Percentiles rank a stretch among this genome's conserved stretches.
phyloP scores from a whole-genome alignment of 2,888 invertebrate genomes.

The Aelia acuminata region DNA sequence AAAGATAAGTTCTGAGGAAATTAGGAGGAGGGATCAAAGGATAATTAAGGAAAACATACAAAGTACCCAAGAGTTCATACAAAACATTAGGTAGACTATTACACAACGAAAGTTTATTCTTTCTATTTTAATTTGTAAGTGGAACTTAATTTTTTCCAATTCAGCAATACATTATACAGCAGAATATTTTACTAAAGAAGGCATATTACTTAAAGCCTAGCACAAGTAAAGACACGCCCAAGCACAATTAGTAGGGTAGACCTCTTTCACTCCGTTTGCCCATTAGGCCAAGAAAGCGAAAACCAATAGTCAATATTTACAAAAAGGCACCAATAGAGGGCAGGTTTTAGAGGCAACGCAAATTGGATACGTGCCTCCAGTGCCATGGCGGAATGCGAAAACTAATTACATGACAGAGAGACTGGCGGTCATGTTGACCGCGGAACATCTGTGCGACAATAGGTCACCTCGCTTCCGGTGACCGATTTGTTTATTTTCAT shows the following conservation, averaged over 20 bases:
- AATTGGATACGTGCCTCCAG: slow-evolving; percentile 28
- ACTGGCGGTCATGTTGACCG: slow-evolving; percentile 6
- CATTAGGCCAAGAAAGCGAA: slow-evolving; percentile 41
- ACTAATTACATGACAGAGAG: slow-evolving; percentile 19
- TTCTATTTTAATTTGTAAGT: too few relatives aligned
- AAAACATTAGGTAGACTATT: too few relatives aligned
- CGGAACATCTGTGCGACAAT: not conserved
- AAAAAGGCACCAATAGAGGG: not conserved
- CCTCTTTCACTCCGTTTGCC: slow-evolving; percentile 19
- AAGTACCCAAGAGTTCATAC: too few relatives aligned
- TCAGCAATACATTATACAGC: not conserved
- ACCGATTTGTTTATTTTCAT: not conserved
- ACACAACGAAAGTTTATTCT: too few relatives aligned
- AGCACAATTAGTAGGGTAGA: not conserved
- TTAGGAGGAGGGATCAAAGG: too few relatives aligned
- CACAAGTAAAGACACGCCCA: not conserved
- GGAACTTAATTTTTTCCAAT: too few relatives aligned
- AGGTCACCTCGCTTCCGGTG: not conserved
- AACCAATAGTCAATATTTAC: slow-evolving; percentile 26
- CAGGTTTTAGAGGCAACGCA: not conserved
- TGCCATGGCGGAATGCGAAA: slow-evolving; percentile 17
- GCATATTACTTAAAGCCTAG: not conserved
- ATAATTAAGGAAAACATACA: too few relatives aligned
- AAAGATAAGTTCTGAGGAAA: too few relatives aligned
- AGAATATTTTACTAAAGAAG: not conserved